phyloP scores from a whole-genome alignment of 1,140 invertebrate genomes.

The Ridgeia piscesae region DNA sequence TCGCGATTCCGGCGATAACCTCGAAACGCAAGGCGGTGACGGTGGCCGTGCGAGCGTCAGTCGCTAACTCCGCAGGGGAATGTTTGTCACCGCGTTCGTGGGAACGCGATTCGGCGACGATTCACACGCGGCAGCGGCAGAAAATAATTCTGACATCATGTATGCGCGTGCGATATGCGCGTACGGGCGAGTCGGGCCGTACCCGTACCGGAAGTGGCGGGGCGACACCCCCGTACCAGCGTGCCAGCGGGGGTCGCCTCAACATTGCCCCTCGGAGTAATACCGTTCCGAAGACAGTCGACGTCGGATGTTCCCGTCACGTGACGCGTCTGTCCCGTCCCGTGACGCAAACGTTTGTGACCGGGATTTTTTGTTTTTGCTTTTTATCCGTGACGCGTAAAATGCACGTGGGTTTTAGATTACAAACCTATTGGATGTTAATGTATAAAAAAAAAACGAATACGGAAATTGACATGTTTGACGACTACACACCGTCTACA shows the following conservation, averaged over 20 bases:
- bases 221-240: background rate
- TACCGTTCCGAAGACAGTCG: background rate
- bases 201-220: background rate
- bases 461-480: background rate
- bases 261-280: background rate
- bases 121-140: constrained; percentile 2
- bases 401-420: background rate
- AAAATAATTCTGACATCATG: constrained; percentile 6
- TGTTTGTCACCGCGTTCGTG: background rate
- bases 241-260: background rate
- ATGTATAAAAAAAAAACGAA: background rate
- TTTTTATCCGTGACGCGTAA: background rate
- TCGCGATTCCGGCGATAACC: background rate
- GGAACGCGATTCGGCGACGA: background rate
- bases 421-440: background rate
- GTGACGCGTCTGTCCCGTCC: background rate
- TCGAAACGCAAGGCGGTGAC: background rate
- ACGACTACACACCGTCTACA: background rate
- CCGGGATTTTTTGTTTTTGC: background rate
- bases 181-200: background rate
- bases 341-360: background rate
- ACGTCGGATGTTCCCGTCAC: background rate
- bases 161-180: background rate
- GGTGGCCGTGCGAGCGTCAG: background rate
- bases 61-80: background rate